phyloP scores from a whole-genome alignment of 2,113 vertebrate species.

The Coracopsis vasa region DNA sequence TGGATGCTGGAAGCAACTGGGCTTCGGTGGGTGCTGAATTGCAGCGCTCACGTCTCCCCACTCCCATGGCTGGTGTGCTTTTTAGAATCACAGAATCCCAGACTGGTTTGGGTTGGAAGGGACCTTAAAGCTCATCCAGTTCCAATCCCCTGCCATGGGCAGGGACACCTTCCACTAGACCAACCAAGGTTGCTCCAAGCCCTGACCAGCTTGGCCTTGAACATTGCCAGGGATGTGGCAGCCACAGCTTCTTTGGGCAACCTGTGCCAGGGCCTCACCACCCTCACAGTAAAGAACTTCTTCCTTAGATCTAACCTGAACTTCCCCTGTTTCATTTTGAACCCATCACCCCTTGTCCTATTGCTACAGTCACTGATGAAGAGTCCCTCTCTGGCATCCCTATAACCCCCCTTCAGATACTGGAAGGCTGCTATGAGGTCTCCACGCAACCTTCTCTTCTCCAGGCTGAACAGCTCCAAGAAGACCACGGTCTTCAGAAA shows the following conservation, averaged over 20 bases:
- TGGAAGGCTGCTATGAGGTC: background rate
- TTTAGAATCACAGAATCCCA: background rate
- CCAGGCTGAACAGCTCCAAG: background rate
- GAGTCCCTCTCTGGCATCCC: background rate
- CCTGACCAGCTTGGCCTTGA: background rate
- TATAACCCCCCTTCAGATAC: background rate
- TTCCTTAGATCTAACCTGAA: background rate
- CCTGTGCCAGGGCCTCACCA: background rate
- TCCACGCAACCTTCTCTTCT: background rate
- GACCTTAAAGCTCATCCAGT: background rate
- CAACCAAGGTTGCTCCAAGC: background rate
- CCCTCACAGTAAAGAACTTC: background rate
- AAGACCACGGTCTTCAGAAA: background rate
- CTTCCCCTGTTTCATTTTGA: background rate
- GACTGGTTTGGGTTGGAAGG: background rate
- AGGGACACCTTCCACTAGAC: background rate
- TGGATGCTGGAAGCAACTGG: background rate
- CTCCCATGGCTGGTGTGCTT: accelerated
- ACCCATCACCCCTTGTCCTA: background rate
- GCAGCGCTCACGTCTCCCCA: accelerated
- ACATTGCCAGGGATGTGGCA: background rate
- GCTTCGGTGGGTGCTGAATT: background rate
- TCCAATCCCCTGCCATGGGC: background rate
- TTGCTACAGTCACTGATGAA: background rate
- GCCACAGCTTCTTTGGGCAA: background rate